These are phyloP conservation scores for Tolypeutes matacus DNA, from an alignment of 2,797 vertebrate genomes.

Conservation along the genomic window DNA sequence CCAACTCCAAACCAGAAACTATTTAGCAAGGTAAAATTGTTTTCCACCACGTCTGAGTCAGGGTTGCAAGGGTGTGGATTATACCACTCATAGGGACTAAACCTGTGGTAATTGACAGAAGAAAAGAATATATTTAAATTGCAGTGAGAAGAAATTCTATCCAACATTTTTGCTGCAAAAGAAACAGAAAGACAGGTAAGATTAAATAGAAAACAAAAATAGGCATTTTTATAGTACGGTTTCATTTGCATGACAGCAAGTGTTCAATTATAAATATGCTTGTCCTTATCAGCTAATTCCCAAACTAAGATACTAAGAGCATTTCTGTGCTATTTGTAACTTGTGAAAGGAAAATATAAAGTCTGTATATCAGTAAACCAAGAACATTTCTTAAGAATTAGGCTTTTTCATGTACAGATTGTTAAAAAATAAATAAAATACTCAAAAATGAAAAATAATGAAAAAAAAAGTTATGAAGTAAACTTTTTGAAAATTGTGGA, in stretches of 20 bases:
- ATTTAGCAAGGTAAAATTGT: conserved; percentile 99
- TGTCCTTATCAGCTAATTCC: conserved; percentile 52
- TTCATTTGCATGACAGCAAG: conserved; percentile 71
- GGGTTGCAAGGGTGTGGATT: conserved; percentile 99
- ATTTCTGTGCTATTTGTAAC: conserved; percentile 1
- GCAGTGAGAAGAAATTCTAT: conserved; percentile 86
- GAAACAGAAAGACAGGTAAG: conserved; percentile 92
- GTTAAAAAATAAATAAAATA: background rate
- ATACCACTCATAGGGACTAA: conserved; percentile 99
- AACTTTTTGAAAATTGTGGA: conserved; percentile 8
- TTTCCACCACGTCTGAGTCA: conserved; percentile 99
- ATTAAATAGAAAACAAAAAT: conserved; percentile 88
- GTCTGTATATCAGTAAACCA: background rate
- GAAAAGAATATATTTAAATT: conserved; percentile 92
- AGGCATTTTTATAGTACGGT: conserved; percentile 75
- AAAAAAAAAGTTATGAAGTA: conserved; percentile 31
- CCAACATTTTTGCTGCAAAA: conserved; percentile 91
- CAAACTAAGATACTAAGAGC: conserved; percentile 50
- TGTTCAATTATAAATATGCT: conserved; percentile 59
- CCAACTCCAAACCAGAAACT: conserved; percentile 99
- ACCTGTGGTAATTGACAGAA: conserved; percentile 96
- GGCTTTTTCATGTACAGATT: background rate
- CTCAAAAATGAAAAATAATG: background rate
- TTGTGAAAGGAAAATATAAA: conserved; percentile 53
- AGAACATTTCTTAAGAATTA: conserved; percentile 25